These are phyloP conservation scores for Syrmaticus mikado DNA, from an alignment of 2,113 vertebrate species.

Conservation along the genomic window DNA sequence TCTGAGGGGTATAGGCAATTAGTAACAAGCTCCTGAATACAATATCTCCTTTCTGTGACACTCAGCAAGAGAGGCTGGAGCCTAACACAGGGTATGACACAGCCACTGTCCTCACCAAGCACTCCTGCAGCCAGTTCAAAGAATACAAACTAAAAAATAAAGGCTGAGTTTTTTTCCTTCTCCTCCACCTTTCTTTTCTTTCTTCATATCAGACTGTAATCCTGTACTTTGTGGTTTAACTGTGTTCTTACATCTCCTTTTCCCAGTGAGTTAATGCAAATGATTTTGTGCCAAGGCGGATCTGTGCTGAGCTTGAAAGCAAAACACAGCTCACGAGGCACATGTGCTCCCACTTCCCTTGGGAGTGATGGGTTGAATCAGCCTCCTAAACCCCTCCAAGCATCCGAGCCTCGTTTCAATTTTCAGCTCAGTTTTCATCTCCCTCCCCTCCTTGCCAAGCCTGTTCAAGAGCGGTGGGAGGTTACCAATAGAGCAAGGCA, in stretches of 20 bases:
- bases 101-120: background rate
- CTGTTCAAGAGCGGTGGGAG: slow-evolving; percentile 41
- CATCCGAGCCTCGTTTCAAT: background rate
- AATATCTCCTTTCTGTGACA: background rate
- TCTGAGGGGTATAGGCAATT: background rate
- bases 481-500: slow-evolving; percentile 19
- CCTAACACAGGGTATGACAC: background rate
- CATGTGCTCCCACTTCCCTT: background rate
- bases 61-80: background rate
- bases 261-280: slow-evolving; percentile 13
- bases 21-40: background rate
- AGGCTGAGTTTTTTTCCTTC: background rate
- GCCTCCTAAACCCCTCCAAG: background rate
- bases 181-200: background rate
- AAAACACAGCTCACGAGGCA: background rate
- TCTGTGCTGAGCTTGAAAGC: background rate
- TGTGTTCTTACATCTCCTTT: background rate
- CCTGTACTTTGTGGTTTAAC: background rate
- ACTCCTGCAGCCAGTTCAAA: background rate
- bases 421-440: slow-evolving; percentile 25
- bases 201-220: background rate
- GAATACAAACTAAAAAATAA: background rate
- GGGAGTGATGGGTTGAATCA: fast-evolving
- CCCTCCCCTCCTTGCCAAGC: slow-evolving; percentile 10
- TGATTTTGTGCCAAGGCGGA: background rate